Percentiles rank a stretch among this genome's conserved stretches.
Evolutionary conservation across 2,888 invertebrate species (phyloP).

Genomic region (Tuta absoluta): DNA sequence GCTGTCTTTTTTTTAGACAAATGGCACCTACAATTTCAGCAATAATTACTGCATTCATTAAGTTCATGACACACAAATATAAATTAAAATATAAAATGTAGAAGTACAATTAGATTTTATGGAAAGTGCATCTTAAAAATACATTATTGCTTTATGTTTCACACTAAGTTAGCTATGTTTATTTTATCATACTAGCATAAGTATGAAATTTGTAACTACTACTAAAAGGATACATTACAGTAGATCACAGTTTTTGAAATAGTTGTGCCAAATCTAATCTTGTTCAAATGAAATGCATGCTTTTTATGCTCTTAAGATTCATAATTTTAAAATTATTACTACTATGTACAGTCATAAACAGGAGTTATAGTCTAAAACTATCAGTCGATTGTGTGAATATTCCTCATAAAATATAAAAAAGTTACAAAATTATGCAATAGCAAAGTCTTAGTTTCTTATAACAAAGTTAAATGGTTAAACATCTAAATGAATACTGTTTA

Average conservation of each 20-base stretch:
- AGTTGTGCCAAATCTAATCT: slow-evolving; percentile 60
- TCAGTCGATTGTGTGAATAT: slow-evolving; percentile 70
- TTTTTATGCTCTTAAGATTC: slow-evolving; percentile 34
- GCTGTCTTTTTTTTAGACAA: slow-evolving; percentile 26
- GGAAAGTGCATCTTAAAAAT: slow-evolving; percentile 25
- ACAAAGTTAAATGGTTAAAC: slow-evolving; percentile 31
- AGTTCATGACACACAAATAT: slow-evolving; percentile 34
- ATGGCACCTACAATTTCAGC: slow-evolving; percentile 40
- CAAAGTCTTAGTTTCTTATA: slow-evolving; percentile 28
- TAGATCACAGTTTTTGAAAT: slow-evolving; percentile 64
- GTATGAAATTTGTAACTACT: slow-evolving; percentile 22
- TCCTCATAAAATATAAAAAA: slow-evolving; percentile 47
- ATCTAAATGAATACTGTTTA: slow-evolving; percentile 31
- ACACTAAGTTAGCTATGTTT: slow-evolving; percentile 16
- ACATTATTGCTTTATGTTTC: slow-evolving; percentile 25
- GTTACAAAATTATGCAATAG: slow-evolving; percentile 37
- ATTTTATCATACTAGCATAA: slow-evolving; percentile 18
- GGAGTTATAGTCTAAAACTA: slow-evolving; percentile 64
- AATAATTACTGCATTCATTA: slow-evolving; percentile 28
- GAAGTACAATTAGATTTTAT: not conserved
- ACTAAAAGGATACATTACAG: slow-evolving; percentile 41
- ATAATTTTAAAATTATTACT: slow-evolving; percentile 37
- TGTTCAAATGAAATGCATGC: slow-evolving; percentile 45
- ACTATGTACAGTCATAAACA: slow-evolving; percentile 58
- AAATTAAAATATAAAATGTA: slow-evolving; percentile 17